These are phyloP conservation scores for Hydropsyche betteni DNA, from an alignment of 2,888 invertebrate species.

Conservation along the genomic window DNA sequence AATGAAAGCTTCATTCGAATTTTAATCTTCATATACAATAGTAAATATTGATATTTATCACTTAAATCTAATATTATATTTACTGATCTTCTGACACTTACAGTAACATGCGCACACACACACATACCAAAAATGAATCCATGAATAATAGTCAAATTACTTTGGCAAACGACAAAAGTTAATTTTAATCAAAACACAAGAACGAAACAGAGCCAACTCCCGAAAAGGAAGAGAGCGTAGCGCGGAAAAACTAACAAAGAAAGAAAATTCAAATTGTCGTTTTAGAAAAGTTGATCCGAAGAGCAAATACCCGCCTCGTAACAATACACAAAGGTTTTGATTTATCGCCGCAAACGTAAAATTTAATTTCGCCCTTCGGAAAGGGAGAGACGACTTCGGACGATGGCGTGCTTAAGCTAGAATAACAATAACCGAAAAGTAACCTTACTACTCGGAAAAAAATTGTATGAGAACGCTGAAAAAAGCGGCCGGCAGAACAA, in stretches of 20 bases:
- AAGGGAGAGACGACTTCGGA: not conserved
- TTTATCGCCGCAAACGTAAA: slow-evolving; percentile 28
- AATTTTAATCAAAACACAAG: too few relatives aligned
- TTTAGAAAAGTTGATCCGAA: slow-evolving; percentile 26
- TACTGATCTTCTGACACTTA: too few relatives aligned
- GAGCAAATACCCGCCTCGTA: slow-evolving; percentile 21
- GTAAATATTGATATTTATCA: too few relatives aligned
- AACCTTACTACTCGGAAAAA: not conserved
- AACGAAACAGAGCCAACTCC: too few relatives aligned
- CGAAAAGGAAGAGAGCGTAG: not conserved
- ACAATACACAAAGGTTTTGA: slow-evolving; percentile 32
- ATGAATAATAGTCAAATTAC: too few relatives aligned
- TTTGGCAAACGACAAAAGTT: too few relatives aligned
- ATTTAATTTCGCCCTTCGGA: slow-evolving; percentile 25
- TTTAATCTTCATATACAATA: too few relatives aligned
- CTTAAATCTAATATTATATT: too few relatives aligned
- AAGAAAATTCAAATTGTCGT: slow-evolving; percentile 31
- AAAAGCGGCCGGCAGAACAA: not conserved
- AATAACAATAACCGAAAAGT: not conserved
- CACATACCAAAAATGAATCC: too few relatives aligned
- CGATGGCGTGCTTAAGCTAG: not conserved
- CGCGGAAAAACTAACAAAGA: slow-evolving; percentile 25
- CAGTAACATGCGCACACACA: too few relatives aligned
- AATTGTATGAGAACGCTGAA: not conserved
- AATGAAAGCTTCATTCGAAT: too few relatives aligned